A percentile compares a stretch with the other conserved stretches of the same genome.
These are phyloP conservation scores for Chondrilla cf. caribensis DNA, from an alignment of 37 sponge, comb jelly and placozoan genomes.

Conservation along the genomic window DNA sequence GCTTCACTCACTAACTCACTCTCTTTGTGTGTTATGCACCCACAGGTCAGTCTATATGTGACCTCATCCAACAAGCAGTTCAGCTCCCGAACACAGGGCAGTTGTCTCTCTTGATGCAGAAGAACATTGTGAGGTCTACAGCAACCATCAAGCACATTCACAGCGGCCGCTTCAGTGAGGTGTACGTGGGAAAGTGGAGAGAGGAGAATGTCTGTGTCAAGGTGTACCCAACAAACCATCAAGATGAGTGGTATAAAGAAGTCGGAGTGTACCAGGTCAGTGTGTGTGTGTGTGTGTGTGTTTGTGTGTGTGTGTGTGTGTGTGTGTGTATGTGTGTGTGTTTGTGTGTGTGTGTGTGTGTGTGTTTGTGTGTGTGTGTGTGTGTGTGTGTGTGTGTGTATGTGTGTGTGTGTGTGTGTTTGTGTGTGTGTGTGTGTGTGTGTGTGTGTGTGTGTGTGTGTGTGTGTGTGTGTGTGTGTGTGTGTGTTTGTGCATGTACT, in stretches of 20 bases:
- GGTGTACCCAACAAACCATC: conserved; percentile 8
- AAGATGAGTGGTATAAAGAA: conserved; percentile 28
- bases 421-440: too few species aligned
- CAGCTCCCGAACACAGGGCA: background rate
- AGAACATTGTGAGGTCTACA: background rate
- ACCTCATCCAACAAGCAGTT: background rate
- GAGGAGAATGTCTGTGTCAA: conserved; percentile 29
- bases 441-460: too few species aligned
- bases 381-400: too few species aligned
- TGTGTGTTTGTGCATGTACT: too few species aligned
- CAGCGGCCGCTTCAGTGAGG: conserved; percentile 34
- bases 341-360: too few species aligned
- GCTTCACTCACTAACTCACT: too few species aligned
- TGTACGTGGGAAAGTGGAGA: conserved; percentile 22
- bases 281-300: background rate
- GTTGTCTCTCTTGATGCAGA: conserved; percentile 12
- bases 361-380: too few species aligned
- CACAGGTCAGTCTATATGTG: background rate
- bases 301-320: background rate
- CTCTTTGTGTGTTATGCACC: too few species aligned
- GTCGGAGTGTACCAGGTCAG: conserved; percentile 46
- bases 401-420: too few species aligned
- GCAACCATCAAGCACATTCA: background rate
- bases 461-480: too few species aligned
- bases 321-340: background rate